A percentile compares a stretch with the other conserved stretches of the same genome.
These are phyloP conservation scores for Tetraneura akinire DNA, from an alignment of 1,140 invertebrate genomes.

Conservation along the genomic window DNA sequence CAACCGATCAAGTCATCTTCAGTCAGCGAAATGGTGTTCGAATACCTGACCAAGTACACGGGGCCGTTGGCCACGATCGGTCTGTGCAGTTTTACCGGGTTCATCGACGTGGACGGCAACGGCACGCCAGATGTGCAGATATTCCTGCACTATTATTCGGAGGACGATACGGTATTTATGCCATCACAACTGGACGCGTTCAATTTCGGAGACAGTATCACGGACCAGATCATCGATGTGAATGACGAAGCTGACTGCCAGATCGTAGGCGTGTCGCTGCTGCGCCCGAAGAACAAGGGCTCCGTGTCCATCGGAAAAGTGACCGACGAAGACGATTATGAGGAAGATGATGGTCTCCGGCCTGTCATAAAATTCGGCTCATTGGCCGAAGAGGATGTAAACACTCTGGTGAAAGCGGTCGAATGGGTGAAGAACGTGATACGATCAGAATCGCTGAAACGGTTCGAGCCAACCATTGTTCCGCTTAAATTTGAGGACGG, in stretches of 20 bases:
- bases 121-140: conserved; percentile 35
- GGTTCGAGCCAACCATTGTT: conserved; percentile 62
- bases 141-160: background rate
- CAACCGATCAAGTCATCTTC: conserved; percentile 12
- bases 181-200: conserved; percentile 39
- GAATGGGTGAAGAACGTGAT: conserved; percentile 55
- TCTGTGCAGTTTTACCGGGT: conserved; percentile 25
- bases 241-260: conserved; percentile 66
- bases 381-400: conserved; percentile 55
- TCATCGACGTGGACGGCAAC: conserved; percentile 7
- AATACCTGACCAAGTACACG: conserved; percentile 14
- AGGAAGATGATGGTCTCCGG: conserved; percentile 61
- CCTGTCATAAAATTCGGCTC: conserved; percentile 67
- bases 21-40: conserved; percentile 47
- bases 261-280: conserved; percentile 59
- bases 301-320: conserved; percentile 59
- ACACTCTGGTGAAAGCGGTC: conserved; percentile 55
- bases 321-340: conserved; percentile 59
- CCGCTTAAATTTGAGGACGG: conserved; percentile 61
- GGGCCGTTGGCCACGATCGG: conserved; percentile 38
- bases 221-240: conserved; percentile 60
- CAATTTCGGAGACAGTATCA: conserved; percentile 71
- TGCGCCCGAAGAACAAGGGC: conserved; percentile 62
- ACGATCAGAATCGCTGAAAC: conserved; percentile 56
- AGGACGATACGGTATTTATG: conserved; percentile 44